Conservation (phyloP, 2,113 vertebrate species). For the Patagioenas fasciata region DNA sequence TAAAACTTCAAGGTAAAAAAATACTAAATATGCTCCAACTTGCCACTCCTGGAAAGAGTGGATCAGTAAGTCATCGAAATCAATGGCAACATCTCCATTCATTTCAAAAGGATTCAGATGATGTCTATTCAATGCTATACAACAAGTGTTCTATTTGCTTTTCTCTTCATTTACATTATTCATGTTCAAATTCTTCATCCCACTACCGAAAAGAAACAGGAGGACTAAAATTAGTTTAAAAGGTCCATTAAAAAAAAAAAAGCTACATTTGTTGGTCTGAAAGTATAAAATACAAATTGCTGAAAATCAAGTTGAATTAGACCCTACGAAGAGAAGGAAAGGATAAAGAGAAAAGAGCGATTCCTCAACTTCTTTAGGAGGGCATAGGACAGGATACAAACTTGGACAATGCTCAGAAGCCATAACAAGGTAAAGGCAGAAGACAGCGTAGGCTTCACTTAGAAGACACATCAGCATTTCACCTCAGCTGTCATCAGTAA, state of each 20-base stretch:
- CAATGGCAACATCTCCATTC: not conserved
- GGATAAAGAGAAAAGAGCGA: not conserved
- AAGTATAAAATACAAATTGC: not conserved
- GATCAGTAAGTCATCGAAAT: not conserved
- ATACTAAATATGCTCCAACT: not conserved
- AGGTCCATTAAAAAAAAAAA: not conserved
- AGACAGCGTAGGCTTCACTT: not conserved
- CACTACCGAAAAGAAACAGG: not conserved
- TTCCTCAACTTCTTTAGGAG: not conserved
- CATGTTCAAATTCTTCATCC: not conserved
- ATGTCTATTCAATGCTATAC: rapidly evolving
- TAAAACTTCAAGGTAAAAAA: not conserved
- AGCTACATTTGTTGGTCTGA: not conserved
- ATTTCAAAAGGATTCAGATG: not conserved
- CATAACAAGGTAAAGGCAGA: not conserved
- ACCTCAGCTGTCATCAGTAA: not conserved
- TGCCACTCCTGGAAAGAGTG: not conserved
- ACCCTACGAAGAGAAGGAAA: not conserved
- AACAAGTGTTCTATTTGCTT: not conserved
- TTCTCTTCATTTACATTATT: not conserved
- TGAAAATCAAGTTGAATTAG: not conserved
- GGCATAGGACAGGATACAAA: not conserved
- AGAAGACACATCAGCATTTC: not conserved
- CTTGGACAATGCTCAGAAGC: not conserved
- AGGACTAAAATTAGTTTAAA: not conserved